Percentiles rank a stretch among this genome's conserved stretches.
phyloP scores from a whole-genome alignment of 2,888 invertebrate genomes.

The Hirtodrosophila alboralis region DNA sequence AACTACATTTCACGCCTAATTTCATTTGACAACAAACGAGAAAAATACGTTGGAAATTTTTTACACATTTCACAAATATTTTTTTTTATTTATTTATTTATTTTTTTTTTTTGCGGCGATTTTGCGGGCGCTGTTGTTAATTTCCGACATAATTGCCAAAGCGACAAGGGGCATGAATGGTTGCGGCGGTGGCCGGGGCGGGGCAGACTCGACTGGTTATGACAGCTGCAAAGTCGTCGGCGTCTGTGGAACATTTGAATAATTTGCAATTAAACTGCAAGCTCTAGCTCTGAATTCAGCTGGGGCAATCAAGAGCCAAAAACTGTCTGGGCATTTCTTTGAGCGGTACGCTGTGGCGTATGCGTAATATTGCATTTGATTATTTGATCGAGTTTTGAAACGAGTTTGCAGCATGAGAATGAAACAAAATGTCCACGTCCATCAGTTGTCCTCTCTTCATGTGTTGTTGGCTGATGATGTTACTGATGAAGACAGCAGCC shows the following conservation, averaged over 20 bases:
- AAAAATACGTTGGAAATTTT: constrained; percentile 47
- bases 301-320: constrained; percentile 32
- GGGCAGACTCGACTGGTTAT: constrained; percentile 67
- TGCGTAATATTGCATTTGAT: constrained; percentile 66
- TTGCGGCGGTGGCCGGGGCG: neutral
- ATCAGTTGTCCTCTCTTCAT: constrained; percentile 71
- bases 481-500: constrained; percentile 65
- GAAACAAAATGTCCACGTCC: constrained; percentile 70
- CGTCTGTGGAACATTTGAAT: constrained; percentile 68
- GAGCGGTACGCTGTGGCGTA: constrained; percentile 54
- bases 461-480: constrained; percentile 25
- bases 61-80: constrained; percentile 54
- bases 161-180: constrained; percentile 28
- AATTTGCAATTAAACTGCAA: constrained; percentile 75
- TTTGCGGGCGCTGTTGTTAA: constrained; percentile 70
- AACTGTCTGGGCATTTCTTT: constrained; percentile 48
- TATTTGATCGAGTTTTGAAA: constrained; percentile 50
- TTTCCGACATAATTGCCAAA: constrained; percentile 76
- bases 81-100: constrained; percentile 25
- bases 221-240: constrained; percentile 59
- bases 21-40: constrained; percentile 71
- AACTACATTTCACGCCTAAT: constrained; percentile 77
- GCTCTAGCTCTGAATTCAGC: constrained; percentile 47
- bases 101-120: constrained; percentile 9
- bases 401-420: constrained; percentile 55